These are phyloP conservation scores for Ophioninae sp. DNA, from an alignment of 2,888 invertebrate genomes.

Conservation along the genomic window DNA sequence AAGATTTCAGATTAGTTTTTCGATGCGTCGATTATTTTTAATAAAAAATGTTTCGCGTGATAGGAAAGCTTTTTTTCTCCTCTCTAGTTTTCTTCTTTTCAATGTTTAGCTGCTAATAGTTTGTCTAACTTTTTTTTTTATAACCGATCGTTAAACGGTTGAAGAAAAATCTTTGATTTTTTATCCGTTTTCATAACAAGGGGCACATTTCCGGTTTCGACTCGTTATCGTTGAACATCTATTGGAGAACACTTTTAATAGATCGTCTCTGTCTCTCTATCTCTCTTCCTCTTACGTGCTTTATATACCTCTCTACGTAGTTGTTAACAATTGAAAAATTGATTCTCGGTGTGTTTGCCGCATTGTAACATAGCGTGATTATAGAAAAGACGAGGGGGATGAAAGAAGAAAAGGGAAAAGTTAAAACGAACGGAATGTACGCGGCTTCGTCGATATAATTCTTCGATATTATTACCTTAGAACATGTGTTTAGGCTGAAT, in stretches of 20 bases:
- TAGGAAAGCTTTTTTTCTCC: too few relatives aligned
- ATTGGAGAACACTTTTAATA: conserved; percentile 56
- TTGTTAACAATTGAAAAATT: conserved; percentile 57
- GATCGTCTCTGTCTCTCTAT: conserved; percentile 58
- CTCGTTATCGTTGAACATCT: conserved; percentile 67
- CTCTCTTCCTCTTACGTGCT: conserved; percentile 59
- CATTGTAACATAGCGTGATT: conserved; percentile 78
- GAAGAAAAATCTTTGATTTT: background rate
- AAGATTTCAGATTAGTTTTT: background rate
- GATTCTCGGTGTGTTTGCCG: conserved; percentile 70
- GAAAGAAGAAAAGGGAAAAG: conserved; percentile 14
- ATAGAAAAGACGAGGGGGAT: conserved; percentile 54
- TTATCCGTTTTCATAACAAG: background rate
- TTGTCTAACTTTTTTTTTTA: background rate
- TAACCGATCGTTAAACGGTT: background rate
- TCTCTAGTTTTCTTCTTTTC: too few relatives aligned
- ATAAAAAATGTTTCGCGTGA: too few relatives aligned
- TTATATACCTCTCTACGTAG: conserved; percentile 60
- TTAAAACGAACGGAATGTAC: background rate
- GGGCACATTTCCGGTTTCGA: conserved; percentile 29
- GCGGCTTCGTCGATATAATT: conserved; percentile 56
- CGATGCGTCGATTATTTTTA: background rate
- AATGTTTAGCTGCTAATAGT: background rate
- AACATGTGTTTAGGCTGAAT: conserved; percentile 29
- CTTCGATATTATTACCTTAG: conserved; percentile 30